phyloP scores from a whole-genome alignment of 2,113 vertebrate genomes.

The Planiliza haematocheilus region DNA sequence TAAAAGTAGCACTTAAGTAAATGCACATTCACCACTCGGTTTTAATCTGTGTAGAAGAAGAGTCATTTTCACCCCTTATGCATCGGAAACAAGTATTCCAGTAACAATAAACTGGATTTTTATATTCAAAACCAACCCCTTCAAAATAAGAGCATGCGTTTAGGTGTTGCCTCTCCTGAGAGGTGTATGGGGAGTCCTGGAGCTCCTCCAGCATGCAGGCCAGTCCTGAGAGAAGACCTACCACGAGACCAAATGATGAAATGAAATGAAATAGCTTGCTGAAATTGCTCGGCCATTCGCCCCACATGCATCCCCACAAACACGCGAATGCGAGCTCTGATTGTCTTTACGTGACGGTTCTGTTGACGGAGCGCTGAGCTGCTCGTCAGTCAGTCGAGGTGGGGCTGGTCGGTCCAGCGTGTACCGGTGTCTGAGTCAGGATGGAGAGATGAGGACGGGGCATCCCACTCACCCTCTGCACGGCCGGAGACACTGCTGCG shows the following conservation, averaged over 20 bases:
- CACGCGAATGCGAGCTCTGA: not conserved
- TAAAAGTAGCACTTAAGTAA: not conserved
- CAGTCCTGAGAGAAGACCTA: slow-evolving; percentile 62
- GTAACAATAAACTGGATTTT: not conserved
- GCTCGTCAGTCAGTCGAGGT: slow-evolving; percentile 44
- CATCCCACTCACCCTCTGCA: slow-evolving; percentile 85
- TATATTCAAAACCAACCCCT: not conserved
- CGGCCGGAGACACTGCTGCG: slow-evolving; percentile 84
- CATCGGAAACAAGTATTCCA: not conserved
- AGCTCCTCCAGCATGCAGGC: slow-evolving; percentile 54
- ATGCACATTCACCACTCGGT: not conserved
- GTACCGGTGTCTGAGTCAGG: slow-evolving; percentile 71
- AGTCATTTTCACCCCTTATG: not conserved
- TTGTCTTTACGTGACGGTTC: slow-evolving; percentile 17
- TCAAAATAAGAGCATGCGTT: slow-evolving; percentile 24
- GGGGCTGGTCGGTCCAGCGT: slow-evolving; percentile 66
- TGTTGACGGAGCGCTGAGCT: slow-evolving; percentile 18
- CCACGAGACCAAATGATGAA: slow-evolving; percentile 77
- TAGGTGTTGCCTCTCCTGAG: slow-evolving; percentile 26
- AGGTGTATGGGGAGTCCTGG: slow-evolving; percentile 21
- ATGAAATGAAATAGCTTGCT: slow-evolving; percentile 71
- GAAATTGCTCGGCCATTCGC: slow-evolving; percentile 11
- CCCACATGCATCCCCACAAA: slow-evolving; percentile 23
- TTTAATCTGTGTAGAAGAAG: too few relatives aligned
- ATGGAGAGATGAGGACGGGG: slow-evolving; percentile 82